phyloP scores from a whole-genome alignment of 1,140 invertebrate species.

The Euschistus heros region DNA sequence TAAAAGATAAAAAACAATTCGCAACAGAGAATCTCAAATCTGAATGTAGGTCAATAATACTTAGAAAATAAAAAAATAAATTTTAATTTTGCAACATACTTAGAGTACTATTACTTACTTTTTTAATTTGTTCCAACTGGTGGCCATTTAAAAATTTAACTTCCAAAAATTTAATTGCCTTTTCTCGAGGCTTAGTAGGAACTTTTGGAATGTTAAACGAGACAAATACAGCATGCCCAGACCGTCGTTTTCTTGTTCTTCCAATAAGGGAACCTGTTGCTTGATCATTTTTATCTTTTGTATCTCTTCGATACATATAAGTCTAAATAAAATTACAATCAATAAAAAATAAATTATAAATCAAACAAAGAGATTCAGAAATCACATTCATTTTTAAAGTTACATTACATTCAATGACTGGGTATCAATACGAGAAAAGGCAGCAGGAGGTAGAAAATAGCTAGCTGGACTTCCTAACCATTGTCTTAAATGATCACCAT shows the following conservation, averaged over 20 bases:
- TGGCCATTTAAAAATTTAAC: conserved; percentile 38
- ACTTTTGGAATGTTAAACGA: conserved; percentile 42
- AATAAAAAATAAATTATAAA: background rate
- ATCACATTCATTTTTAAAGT: background rate
- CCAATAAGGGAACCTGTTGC: conserved; percentile 39
- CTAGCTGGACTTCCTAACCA: conserved; percentile 50
- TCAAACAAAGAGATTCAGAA: background rate
- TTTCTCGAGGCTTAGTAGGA: conserved; percentile 41
- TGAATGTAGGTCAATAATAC: too few species aligned
- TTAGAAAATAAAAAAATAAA: too few species aligned
- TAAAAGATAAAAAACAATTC: too few species aligned
- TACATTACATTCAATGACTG: conserved; percentile 40
- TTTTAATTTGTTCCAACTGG: conserved; percentile 40
- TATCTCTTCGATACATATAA: conserved; percentile 37
- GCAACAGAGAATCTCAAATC: too few species aligned
- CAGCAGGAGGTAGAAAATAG: conserved; percentile 59
- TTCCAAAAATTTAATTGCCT: conserved; percentile 40
- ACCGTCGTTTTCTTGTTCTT: conserved; percentile 42
- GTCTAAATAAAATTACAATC: conserved; percentile 27
- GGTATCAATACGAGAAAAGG: conserved; percentile 66
- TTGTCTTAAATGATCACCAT: conserved; percentile 43
- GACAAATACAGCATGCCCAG: conserved; percentile 43
- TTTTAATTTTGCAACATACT: too few species aligned
- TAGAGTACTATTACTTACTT: conserved; percentile 31
- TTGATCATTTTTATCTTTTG: conserved; percentile 28